A percentile compares a stretch with the other conserved stretches of the same genome.
Conservation (phyloP, 92 coral and sea anemone species). For the Palythoa grandis region DNA sequence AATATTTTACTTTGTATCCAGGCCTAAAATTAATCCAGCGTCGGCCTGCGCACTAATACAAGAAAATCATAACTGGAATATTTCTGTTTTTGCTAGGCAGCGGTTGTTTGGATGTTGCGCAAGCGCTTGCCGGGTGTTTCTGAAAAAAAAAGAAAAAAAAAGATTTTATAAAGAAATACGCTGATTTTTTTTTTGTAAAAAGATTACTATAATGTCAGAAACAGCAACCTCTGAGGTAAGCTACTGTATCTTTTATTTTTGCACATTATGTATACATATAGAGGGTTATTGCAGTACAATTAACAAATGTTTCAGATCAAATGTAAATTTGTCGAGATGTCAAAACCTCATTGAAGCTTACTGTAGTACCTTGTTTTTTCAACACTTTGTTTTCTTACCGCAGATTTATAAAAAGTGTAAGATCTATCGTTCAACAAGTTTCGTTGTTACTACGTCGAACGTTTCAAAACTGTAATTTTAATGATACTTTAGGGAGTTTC, state of each 20-base stretch:
- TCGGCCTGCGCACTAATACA: not conserved
- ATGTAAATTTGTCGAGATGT: not conserved
- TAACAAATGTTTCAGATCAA: not conserved
- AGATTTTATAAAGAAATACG: constrained; percentile 3
- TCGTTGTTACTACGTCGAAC: not conserved
- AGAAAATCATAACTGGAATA: not conserved
- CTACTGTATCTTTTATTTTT: not conserved
- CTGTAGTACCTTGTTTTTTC: not conserved
- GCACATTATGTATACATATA: not conserved
- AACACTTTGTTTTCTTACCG: not conserved
- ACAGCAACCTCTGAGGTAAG: constrained; percentile 27
- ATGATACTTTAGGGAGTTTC: not conserved
- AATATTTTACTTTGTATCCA: not conserved
- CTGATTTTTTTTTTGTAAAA: not conserved
- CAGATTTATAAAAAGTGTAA: not conserved
- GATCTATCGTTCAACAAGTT: not conserved
- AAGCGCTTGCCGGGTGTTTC: constrained; percentile 43
- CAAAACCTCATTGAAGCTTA: not conserved
- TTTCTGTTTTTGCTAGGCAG: not conserved
- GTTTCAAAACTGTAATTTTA: not conserved
- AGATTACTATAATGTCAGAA: constrained; percentile 16
- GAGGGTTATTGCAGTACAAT: not conserved
- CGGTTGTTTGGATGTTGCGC: not conserved
- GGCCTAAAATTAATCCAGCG: not conserved
- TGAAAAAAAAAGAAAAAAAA: constrained; percentile 16